A percentile compares a stretch with the other conserved stretches of the same genome.
These are phyloP conservation scores for Delia radicum DNA, from an alignment of 1,140 invertebrate genomes.

Conservation along the genomic window DNA sequence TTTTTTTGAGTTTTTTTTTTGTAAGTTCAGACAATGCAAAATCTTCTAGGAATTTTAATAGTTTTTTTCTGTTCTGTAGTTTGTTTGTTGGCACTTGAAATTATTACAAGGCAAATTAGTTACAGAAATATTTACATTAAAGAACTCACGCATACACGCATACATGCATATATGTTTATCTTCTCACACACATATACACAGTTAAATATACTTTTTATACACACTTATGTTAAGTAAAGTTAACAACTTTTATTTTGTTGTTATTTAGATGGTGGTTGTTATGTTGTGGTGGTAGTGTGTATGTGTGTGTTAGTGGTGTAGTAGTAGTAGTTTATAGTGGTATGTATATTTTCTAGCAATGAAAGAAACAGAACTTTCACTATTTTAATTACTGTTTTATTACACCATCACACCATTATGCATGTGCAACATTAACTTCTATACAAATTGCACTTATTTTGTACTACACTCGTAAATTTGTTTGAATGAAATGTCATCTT, in stretches of 20 bases:
- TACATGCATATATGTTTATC: not conserved
- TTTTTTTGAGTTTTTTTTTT: too few relatives aligned
- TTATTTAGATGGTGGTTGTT: not conserved
- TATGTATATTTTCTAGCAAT: not conserved
- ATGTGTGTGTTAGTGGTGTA: not conserved
- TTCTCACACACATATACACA: not conserved
- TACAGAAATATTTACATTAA: not conserved
- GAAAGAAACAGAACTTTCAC: not conserved
- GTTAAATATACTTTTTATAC: not conserved
- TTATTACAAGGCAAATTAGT: not conserved
- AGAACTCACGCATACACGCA: too few relatives aligned
- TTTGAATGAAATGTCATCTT: too few relatives aligned
- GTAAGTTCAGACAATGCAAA: not conserved
- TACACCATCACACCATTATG: too few relatives aligned
- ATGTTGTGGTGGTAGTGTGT: not conserved
- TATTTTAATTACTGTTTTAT: constrained; percentile 6
- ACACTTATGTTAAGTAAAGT: not conserved
- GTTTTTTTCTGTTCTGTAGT: not conserved
- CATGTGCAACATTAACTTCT: not conserved
- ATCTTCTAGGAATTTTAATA: not conserved
- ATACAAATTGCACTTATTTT: not conserved
- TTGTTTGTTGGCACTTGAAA: not conserved
- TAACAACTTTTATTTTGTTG: too few relatives aligned
- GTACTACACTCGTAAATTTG: not conserved
- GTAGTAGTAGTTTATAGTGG: too few relatives aligned